Percentiles rank a stretch among this genome's conserved stretches.
Evolutionary conservation across 2,797 vertebrate genomes (phyloP).

Genomic region (Epinephelus coioides): DNA sequence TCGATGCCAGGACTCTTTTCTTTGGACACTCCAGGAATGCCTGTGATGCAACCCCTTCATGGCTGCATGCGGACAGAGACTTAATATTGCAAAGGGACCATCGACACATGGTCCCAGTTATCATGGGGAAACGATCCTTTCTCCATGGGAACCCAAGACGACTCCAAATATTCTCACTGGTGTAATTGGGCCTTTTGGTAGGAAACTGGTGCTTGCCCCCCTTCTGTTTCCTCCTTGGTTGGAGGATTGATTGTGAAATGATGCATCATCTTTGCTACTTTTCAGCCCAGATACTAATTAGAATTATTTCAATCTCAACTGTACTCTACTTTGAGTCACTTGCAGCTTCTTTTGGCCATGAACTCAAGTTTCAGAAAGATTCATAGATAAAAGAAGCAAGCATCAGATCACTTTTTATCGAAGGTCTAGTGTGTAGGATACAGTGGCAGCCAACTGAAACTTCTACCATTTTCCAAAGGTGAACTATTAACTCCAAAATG

Average conservation of each 20-base stretch:
- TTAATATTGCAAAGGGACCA: slow-evolving; percentile 65
- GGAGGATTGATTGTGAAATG: slow-evolving; percentile 46
- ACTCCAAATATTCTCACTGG: slow-evolving; percentile 45
- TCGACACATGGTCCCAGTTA: slow-evolving; percentile 48
- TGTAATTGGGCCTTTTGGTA: slow-evolving; percentile 47
- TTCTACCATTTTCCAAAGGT: too few species aligned
- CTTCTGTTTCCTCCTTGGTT: slow-evolving; percentile 23
- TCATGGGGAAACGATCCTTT: slow-evolving; percentile 34
- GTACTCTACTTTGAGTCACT: slow-evolving; percentile 9
- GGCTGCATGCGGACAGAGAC: slow-evolving; percentile 67
- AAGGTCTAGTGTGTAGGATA: too few species aligned
- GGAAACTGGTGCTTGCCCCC: slow-evolving; percentile 41
- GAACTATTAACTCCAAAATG: too few species aligned
- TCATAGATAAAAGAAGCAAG: slow-evolving; percentile 8
- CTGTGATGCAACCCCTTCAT: slow-evolving; percentile 39
- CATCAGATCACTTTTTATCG: slow-evolving; percentile 19
- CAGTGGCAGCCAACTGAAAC: too few species aligned
- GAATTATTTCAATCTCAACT: slow-evolving; percentile 15
- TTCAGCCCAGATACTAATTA: slow-evolving; percentile 25
- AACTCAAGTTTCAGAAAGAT: slow-evolving; percentile 12
- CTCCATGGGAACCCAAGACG: slow-evolving; percentile 45
- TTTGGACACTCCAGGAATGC: slow-evolving; percentile 59
- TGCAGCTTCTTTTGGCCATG: slow-evolving; percentile 24
- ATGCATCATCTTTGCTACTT: slow-evolving; percentile 21
- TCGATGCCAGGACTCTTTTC: slow-evolving; percentile 56